A percentile compares a stretch with the other conserved stretches of the same genome.
phyloP scores from a whole-genome alignment of 2,113 vertebrate species.

The Actenoides lindsayi region DNA sequence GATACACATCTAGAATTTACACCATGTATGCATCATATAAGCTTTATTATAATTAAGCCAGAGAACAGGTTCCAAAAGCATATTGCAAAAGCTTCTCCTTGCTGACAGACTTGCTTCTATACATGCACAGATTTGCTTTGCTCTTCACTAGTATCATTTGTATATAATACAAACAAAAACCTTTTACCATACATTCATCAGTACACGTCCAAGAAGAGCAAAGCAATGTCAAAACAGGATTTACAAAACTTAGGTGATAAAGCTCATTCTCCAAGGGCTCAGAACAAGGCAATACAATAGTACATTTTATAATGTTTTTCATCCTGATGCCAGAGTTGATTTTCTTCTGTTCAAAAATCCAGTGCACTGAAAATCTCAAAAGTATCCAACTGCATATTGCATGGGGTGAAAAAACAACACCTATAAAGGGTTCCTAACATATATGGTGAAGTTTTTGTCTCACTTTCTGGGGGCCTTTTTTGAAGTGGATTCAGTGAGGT shows the following conservation, averaged over 20 bases:
- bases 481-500: neutral
- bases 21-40: neutral
- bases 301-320: neutral
- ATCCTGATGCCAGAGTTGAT: neutral
- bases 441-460: neutral
- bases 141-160: neutral
- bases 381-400: neutral
- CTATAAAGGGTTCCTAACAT: neutral
- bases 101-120: neutral
- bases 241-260: neutral
- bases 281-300: neutral
- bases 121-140: neutral
- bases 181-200: neutral
- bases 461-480: neutral
- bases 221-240: neutral
- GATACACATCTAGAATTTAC: rapidly evolving
- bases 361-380: neutral
- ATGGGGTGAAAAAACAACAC: neutral
- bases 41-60: slow-evolving; percentile 10
- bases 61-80: neutral
- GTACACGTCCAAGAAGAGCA: neutral
- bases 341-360: neutral
- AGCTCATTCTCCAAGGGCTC: neutral
- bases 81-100: neutral
- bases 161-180: neutral